A percentile compares a stretch with the other conserved stretches of the same genome.
Conservation (phyloP, 1,140 invertebrate species). For the Drosophila willistoni region DNA sequence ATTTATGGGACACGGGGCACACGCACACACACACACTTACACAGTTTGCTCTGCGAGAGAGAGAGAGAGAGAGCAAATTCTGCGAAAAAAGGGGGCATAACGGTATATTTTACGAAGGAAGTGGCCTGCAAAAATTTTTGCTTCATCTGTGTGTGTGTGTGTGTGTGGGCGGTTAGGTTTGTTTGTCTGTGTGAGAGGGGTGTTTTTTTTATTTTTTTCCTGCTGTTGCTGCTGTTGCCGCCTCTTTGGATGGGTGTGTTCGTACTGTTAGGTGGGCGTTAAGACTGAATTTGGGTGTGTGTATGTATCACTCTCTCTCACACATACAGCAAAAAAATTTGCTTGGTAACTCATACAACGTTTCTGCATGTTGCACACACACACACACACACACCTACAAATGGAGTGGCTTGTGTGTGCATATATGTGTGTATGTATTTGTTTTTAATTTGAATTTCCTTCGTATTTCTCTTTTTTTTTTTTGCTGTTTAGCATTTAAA, state of each 20-base stretch:
- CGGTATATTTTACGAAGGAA: constrained; percentile 62
- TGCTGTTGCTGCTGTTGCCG: constrained; percentile 35
- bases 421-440: constrained; percentile 46
- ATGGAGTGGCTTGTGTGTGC: constrained; percentile 1
- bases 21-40: constrained; percentile 34
- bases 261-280: constrained; percentile 21
- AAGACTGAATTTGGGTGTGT: constrained; percentile 49
- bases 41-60: constrained; percentile 41
- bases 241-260: constrained; percentile 55
- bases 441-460: constrained; percentile 71
- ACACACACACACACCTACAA: constrained; percentile 21
- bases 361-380: constrained; percentile 32
- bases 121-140: constrained; percentile 76
- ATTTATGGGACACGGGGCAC: constrained; percentile 78
- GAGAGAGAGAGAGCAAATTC: constrained; percentile 29
- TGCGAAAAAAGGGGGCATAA: constrained; percentile 61
- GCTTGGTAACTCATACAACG: constrained; percentile 64
- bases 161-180: constrained; percentile 17
- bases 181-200: constrained; percentile 29
- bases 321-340: constrained; percentile 54
- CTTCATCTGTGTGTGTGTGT: constrained; percentile 30
- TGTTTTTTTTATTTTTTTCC: constrained; percentile 62
- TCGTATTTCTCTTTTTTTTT: constrained; percentile 7
- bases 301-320: constrained; percentile 48
- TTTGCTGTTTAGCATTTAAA: constrained; percentile 72